These are phyloP conservation scores for Aphidius colemani DNA, from an alignment of 2,888 invertebrate species.

Conservation along the genomic window DNA sequence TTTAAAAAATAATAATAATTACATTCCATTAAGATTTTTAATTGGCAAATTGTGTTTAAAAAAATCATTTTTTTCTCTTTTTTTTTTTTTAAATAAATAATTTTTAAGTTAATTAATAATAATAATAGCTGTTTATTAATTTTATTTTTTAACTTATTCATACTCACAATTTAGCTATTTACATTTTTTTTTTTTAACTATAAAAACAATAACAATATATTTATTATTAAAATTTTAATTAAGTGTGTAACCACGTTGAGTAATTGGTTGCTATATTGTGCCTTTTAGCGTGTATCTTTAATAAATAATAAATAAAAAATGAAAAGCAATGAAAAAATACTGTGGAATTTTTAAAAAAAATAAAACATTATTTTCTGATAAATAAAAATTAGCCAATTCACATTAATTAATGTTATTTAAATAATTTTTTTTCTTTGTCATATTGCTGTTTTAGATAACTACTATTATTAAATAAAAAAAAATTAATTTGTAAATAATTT, in stretches of 20 bases:
- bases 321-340: conserved; percentile 53
- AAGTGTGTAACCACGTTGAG: conserved; percentile 55
- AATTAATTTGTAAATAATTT: no score
- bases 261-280: conserved; percentile 58
- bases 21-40: conserved; percentile 54
- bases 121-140: conserved; percentile 25
- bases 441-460: no score
- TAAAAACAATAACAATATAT: no score
- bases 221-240: background rate
- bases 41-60: conserved; percentile 21
- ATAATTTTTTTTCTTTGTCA: no score
- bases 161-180: no score
- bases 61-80: background rate
- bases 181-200: no score
- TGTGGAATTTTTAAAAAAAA: conserved; percentile 42
- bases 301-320: conserved; percentile 35
- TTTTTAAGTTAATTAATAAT: conserved; percentile 3
- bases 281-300: conserved; percentile 53
- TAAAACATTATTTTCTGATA: no score
- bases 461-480: no score
- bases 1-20: conserved; percentile 47
- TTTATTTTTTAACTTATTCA: no score
- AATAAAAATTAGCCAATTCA: no score
- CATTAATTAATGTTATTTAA: no score
- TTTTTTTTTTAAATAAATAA: background rate